phyloP scores from a whole-genome alignment of 2,113 vertebrate genomes.

The Hydrochoerus hydrochaeris region DNA sequence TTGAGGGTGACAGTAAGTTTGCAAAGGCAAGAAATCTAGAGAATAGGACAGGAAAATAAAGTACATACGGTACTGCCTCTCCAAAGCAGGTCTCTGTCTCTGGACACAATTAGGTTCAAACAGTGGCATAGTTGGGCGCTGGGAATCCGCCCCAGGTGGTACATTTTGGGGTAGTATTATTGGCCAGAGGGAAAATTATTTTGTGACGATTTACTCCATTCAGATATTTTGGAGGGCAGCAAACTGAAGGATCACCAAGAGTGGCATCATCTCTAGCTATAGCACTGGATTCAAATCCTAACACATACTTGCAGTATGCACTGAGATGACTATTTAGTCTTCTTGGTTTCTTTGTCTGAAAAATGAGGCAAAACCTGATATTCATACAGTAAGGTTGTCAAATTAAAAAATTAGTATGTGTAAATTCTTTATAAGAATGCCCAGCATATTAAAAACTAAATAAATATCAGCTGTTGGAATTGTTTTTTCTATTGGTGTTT shows the following conservation, averaged over 20 bases:
- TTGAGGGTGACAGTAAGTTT: background rate
- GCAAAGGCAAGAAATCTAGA: conserved; percentile 7
- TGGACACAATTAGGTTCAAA: background rate
- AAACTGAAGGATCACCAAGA: background rate
- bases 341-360: background rate
- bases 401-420: background rate
- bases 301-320: background rate
- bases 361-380: background rate
- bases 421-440: conserved; percentile 26
- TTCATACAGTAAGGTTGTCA: background rate
- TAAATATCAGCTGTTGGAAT: background rate
- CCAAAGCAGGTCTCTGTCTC: background rate
- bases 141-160: fast-evolving
- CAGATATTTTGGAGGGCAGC: background rate
- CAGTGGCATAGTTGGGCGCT: background rate
- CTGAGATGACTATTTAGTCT: background rate
- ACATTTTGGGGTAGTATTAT: background rate
- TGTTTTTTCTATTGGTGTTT: background rate
- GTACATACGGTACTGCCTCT: background rate
- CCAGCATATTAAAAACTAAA: background rate
- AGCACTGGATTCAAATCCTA: background rate
- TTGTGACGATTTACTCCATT: background rate
- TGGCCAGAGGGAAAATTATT: background rate
- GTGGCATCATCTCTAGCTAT: background rate
- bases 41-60: background rate